A percentile compares a stretch with the other conserved stretches of the same genome.
These are phyloP conservation scores for Gadopsis marmoratus DNA, from an alignment of 2,797 vertebrate genomes.

Conservation along the genomic window DNA sequence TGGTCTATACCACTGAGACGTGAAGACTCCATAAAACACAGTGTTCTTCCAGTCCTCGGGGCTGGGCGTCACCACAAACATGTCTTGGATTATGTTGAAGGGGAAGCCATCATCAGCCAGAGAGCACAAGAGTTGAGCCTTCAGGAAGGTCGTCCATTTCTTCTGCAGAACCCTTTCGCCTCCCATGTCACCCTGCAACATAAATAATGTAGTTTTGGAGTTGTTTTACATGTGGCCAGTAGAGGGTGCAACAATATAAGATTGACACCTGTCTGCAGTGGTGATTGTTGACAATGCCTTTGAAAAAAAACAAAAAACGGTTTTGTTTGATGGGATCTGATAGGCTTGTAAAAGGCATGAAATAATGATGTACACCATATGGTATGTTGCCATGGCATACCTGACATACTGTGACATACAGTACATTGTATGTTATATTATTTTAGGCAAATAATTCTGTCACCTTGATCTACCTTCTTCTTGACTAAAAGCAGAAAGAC, in stretches of 20 bases:
- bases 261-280: slow-evolving; percentile 32
- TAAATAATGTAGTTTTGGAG: slow-evolving; percentile 11
- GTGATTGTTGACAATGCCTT: neutral
- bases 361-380: slow-evolving; percentile 47
- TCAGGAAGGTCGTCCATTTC: slow-evolving; percentile 97
- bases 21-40: slow-evolving; percentile 96
- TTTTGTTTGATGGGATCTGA: slow-evolving; percentile 50
- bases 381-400: slow-evolving; percentile 11
- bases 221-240: slow-evolving; percentile 48
- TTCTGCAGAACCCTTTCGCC: slow-evolving; percentile 98
- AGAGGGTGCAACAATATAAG: slow-evolving; percentile 62
- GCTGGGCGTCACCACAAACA: slow-evolving; percentile 92
- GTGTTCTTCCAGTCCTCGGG: slow-evolving; percentile 89
- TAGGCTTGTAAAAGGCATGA: slow-evolving; percentile 44
- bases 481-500: slow-evolving; percentile 20
- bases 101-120: slow-evolving; percentile 94
- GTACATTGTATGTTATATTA: neutral
- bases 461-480: slow-evolving; percentile 25
- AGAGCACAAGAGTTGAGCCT: slow-evolving; percentile 94
- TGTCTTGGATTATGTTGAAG: slow-evolving; percentile 96
- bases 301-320: neutral
- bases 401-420: slow-evolving; percentile 11
- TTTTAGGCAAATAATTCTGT: neutral
- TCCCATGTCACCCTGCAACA: slow-evolving; percentile 91
- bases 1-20: slow-evolving; percentile 92